These are phyloP conservation scores for Eristalis pertinax DNA, from an alignment of 2,888 invertebrate genomes.

Conservation along the genomic window DNA sequence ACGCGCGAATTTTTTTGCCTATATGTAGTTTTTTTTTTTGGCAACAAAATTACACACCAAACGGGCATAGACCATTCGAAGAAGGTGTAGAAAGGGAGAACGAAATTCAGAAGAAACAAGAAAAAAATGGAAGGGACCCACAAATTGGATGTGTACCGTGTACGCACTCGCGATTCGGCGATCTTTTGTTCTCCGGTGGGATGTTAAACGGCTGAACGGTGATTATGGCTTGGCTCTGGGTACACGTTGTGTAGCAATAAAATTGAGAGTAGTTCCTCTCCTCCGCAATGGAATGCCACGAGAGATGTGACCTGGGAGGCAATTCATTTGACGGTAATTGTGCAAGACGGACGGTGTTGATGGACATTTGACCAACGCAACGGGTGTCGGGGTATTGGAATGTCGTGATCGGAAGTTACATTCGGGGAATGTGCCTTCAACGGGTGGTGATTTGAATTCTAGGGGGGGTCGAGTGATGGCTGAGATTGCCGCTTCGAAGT, in stretches of 20 bases:
- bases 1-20: conserved; percentile 23
- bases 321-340: not conserved
- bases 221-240: not conserved
- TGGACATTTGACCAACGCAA: not conserved
- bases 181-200: not conserved
- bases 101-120: not conserved
- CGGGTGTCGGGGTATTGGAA: not conserved
- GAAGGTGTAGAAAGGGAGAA: conserved; percentile 9
- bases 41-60: not conserved
- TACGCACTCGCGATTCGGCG: conserved; percentile 9
- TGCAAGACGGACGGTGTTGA: not conserved
- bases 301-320: not conserved
- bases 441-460: not conserved
- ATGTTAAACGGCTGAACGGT: not conserved
- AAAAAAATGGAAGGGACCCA: not conserved
- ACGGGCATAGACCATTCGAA: conserved; percentile 5
- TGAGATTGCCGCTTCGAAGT: not conserved
- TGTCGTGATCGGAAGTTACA: not conserved
- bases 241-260: not conserved
- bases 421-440: not conserved
- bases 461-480: not conserved
- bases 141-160: conserved; percentile 5
- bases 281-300: not conserved
- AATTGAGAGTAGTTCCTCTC: conserved; percentile 5
- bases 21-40: not conserved